phyloP scores from a whole-genome alignment of 2,797 vertebrate genomes.

The Furcifer pardalis region DNA sequence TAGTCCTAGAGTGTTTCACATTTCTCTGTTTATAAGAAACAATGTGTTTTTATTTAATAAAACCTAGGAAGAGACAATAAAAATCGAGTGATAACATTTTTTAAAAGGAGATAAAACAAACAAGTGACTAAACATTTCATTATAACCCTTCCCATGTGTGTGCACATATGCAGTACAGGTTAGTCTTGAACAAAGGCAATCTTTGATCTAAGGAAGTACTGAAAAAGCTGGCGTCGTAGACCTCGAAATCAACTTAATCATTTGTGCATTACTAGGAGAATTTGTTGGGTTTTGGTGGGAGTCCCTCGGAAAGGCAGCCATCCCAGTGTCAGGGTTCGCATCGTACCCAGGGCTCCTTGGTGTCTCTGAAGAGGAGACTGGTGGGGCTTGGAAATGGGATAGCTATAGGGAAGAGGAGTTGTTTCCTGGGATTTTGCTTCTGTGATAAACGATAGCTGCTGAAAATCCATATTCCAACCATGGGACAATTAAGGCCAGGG shows the following conservation, averaged over 20 bases:
- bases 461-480: too few relatives aligned
- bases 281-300: too few relatives aligned
- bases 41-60: neutral
- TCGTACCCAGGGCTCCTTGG: neutral
- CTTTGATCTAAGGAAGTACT: neutral
- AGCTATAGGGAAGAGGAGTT: too few relatives aligned
- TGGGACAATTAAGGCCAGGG: too few relatives aligned
- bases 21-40: neutral
- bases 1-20: neutral
- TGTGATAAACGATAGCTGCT: too few relatives aligned
- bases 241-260: too few relatives aligned
- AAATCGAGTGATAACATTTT: neutral
- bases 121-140: neutral
- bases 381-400: too few relatives aligned
- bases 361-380: too few relatives aligned
- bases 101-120: neutral
- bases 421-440: too few relatives aligned
- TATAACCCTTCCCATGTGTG: neutral
- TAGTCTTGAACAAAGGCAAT: neutral
- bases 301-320: too few relatives aligned
- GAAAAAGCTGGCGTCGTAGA: neutral
- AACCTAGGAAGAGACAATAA: neutral
- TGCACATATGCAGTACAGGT: neutral
- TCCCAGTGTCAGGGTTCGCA: too few relatives aligned
- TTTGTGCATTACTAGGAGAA: neutral